Conservation (phyloP, 92 coral and sea anemone species). For the Zoanthus solanderi region DNA sequence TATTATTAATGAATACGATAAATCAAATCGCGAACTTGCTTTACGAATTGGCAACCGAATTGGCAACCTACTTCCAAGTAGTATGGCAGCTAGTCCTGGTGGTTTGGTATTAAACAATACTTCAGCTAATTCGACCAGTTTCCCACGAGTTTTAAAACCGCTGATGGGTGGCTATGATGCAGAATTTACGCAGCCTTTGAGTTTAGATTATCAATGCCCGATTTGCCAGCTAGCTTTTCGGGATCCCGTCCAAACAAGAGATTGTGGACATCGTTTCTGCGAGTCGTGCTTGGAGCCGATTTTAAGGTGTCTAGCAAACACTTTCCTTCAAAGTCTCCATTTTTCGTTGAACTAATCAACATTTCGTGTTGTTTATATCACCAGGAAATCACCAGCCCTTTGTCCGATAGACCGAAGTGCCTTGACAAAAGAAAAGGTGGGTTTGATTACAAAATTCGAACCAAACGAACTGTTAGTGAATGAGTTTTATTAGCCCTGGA, state of each 20-base stretch:
- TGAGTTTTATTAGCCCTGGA: background rate
- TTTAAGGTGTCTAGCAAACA: conserved; percentile 72
- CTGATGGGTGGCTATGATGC: conserved; percentile 97
- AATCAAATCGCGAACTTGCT: too few relatives aligned
- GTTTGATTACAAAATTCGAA: conserved; percentile 2
- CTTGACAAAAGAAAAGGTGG: conserved; percentile 93
- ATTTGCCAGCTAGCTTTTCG: conserved; percentile 98
- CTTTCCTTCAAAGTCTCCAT: background rate
- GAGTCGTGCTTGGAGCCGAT: conserved; percentile 98
- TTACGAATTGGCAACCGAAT: too few relatives aligned
- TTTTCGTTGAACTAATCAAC: background rate
- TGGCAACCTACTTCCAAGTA: too few relatives aligned
- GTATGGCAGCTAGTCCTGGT: conserved; percentile 77
- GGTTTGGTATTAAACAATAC: conserved; percentile 62
- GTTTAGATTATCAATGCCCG: conserved; percentile 92
- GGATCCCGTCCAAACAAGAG: conserved; percentile 99
- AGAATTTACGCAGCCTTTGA: conserved; percentile 86
- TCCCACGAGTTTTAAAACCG: conserved; percentile 61
- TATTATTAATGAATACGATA: too few relatives aligned
- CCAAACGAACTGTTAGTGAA: background rate
- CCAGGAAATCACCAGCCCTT: conserved; percentile 92
- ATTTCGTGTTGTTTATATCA: conserved; percentile 12
- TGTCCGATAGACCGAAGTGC: conserved; percentile 96
- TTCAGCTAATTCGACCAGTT: conserved; percentile 63
- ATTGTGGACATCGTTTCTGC: conserved; percentile 99